phyloP scores from a whole-genome alignment of 2,113 vertebrate genomes.

The Channa maculata region DNA sequence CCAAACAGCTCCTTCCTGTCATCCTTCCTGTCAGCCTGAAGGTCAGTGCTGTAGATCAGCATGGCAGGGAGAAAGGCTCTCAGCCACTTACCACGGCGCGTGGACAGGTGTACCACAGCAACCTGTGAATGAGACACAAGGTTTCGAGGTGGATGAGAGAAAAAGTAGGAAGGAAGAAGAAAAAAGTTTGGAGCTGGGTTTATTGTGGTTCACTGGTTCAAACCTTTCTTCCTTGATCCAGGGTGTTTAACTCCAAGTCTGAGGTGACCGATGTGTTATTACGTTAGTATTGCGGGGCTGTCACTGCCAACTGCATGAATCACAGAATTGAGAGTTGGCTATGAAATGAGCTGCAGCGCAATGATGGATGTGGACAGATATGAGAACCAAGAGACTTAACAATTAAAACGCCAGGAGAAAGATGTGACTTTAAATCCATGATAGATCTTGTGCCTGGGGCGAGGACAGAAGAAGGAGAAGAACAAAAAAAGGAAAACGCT shows the following conservation, averaged over 20 bases:
- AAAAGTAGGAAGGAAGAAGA: slow-evolving; percentile 12
- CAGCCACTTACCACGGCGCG: slow-evolving; percentile 42
- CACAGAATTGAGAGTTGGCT: slow-evolving; percentile 7
- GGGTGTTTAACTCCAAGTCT: slow-evolving; percentile 2
- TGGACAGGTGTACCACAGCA: slow-evolving; percentile 49
- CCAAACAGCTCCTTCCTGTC: slow-evolving; percentile 59
- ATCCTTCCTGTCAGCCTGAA: slow-evolving; percentile 73
- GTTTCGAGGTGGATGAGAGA: slow-evolving; percentile 31
- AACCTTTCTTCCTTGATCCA: background rate
- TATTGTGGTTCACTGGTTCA: background rate
- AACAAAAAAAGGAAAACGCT: slow-evolving; percentile 21
- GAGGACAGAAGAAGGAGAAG: slow-evolving; percentile 41
- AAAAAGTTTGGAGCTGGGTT: slow-evolving; percentile 36
- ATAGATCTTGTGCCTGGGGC: slow-evolving; percentile 32
- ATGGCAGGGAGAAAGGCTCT: slow-evolving; percentile 39
- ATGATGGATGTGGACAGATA: slow-evolving; percentile 41
- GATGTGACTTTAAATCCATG: slow-evolving; percentile 57
- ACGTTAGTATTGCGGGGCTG: slow-evolving; percentile 14
- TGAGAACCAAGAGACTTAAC: slow-evolving; percentile 38
- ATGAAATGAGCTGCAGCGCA: slow-evolving; percentile 7
- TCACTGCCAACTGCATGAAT: slow-evolving; percentile 23
- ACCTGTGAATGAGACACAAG: slow-evolving; percentile 45
- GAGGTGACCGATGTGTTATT: slow-evolving; percentile 39
- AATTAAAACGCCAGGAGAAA: slow-evolving; percentile 59
- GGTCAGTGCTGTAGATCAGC: slow-evolving; percentile 64